Evolutionary conservation across 2,797 vertebrate species (phyloP).

Genomic region (Anisognathus igniventris): DNA sequence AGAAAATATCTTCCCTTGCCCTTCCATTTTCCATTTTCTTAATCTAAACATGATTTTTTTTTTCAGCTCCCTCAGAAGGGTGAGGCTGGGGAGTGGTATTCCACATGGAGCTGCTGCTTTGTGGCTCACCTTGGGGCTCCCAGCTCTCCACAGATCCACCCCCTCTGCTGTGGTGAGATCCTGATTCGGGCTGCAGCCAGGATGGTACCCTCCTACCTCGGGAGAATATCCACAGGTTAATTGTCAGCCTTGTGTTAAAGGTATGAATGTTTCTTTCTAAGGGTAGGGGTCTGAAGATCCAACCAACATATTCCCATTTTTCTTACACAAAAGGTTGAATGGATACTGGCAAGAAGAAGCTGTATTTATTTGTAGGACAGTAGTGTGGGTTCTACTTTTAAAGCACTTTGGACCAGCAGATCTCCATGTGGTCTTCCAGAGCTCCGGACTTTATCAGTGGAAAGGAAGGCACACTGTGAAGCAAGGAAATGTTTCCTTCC

Average conservation of each 20-base stretch:
- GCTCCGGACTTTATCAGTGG: background rate
- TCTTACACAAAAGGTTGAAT: background rate
- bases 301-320: background rate
- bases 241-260: background rate
- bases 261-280: background rate
- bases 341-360: background rate
- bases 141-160: background rate
- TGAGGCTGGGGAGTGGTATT: background rate
- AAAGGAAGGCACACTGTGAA: background rate
- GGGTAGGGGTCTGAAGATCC: background rate
- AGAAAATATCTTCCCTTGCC: background rate
- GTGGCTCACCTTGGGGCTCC: background rate
- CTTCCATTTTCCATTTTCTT: background rate
- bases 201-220: background rate
- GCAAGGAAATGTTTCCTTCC: background rate
- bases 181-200: background rate
- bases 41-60: background rate
- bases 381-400: background rate
- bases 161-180: background rate
- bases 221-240: background rate
- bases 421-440: background rate
- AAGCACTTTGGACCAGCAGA: background rate
- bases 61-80: background rate
- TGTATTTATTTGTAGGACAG: background rate
- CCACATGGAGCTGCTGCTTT: background rate